Evolutionary conservation across 2,888 invertebrate species (phyloP), one percentile per base, ranked within the genome.

Genomic region (Tetranychus piercei): DNA sequence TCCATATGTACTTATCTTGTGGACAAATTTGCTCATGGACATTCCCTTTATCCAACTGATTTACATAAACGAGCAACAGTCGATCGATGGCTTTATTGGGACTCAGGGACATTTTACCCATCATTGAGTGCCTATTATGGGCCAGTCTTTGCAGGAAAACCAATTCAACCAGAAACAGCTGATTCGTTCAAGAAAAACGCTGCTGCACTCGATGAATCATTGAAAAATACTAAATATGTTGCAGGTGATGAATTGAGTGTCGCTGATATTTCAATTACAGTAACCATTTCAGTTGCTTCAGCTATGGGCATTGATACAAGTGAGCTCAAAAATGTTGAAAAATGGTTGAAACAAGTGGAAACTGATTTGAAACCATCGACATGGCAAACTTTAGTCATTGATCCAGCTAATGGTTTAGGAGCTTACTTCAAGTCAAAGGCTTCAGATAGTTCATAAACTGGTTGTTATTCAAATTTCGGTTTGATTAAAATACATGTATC

Each of bases 1-100:
- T 45, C 73, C 5, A 73, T 73, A 22, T 1, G 55, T 9, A 64
- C 73, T 20, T 73, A 73, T n/a, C 64, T 73, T 20, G 73, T 65
- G 2, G 43, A 64, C 6, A 73, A 73, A 65, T 55, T n/a, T 73
- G 15, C 45, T 15, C n/a, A 3, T 18, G 65, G 23, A 22, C 11
- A 43, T 55, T 55, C 20, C 4, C 34, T 73, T 9, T 73, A 73
- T 65, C 73, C 73, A 20, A 34, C 20, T 73, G 64, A 73, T 34
- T 11, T 65, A n/a, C 22, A 22, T 1, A 22, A 20, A 5, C n/a
- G 73, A 23, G 55, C 73, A 45, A 18, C 34, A 7, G 22, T 73
- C 64, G 20, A 73, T 23, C 55, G 20, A 34, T 45, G n/a, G 9
- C 55, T 73, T 2, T 43, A 73, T 34, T 73, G 55, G 55, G 55